These are phyloP conservation scores for Anguilla anguilla DNA, from an alignment of 2,797 vertebrate genomes.

Conservation along the genomic window DNA sequence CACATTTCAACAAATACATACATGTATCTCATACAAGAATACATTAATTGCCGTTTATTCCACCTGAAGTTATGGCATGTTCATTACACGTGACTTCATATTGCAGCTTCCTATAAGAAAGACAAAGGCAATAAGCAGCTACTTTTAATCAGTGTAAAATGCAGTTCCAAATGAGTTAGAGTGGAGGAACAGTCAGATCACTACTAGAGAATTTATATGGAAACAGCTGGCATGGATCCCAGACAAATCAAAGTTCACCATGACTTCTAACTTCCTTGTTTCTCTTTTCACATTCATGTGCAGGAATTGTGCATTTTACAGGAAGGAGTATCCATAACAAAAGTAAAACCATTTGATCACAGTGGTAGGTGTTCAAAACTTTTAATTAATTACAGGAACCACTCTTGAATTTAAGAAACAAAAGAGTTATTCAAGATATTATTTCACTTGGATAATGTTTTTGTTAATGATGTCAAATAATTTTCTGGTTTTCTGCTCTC, in stretches of 20 bases:
- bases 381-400: not conserved
- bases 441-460: not conserved
- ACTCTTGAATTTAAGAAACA: not conserved
- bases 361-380: not conserved
- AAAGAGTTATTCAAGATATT: not conserved
- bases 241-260: constrained; percentile 5
- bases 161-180: not conserved
- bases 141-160: not conserved
- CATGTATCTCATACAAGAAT: too few species aligned
- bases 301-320: not conserved
- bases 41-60: not conserved
- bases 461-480: not conserved
- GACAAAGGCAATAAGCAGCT: not conserved
- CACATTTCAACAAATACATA: too few species aligned
- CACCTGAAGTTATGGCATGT: not conserved
- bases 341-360: not conserved
- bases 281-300: not conserved
- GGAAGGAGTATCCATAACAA: not conserved
- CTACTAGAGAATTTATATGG: not conserved
- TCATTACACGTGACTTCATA: not conserved
- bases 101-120: not conserved
- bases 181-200: not conserved
- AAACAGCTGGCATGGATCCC: constrained; percentile 8
- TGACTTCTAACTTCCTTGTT: constrained; percentile 8
- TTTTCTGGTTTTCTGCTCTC: not conserved